Evolutionary conservation across 2,113 vertebrate species (phyloP).

Genomic region (Osmerus mordax): DNA sequence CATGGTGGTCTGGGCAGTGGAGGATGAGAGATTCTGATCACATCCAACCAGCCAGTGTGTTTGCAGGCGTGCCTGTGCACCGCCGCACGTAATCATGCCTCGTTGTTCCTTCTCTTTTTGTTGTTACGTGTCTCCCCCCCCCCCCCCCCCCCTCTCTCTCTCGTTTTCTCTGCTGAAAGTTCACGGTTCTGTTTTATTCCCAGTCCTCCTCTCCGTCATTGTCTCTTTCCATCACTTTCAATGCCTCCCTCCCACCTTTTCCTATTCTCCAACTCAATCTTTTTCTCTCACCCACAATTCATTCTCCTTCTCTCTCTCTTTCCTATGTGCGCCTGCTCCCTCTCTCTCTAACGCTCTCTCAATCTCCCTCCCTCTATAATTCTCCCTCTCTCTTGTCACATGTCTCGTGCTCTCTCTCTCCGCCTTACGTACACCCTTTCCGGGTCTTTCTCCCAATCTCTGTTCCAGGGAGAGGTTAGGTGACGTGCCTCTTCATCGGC

Average conservation of each 20-base stretch:
- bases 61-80: slow-evolving; percentile 12
- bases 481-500: slow-evolving; percentile 3
- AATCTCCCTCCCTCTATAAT: not conserved
- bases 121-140: not conserved
- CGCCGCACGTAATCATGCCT: slow-evolving; percentile 9
- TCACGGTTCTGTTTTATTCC: not conserved
- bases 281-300: not conserved
- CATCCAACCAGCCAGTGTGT: slow-evolving; percentile 11
- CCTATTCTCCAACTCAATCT: not conserved
- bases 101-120: not conserved
- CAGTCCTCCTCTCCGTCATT: not conserved
- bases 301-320: not conserved
- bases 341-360: not conserved
- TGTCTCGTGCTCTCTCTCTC: not conserved
- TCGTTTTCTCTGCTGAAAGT: not conserved
- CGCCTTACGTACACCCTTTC: not conserved
- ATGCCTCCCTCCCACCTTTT: not conserved
- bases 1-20: not conserved
- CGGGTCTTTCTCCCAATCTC: not conserved
- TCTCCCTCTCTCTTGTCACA: not conserved
- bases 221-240: not conserved
- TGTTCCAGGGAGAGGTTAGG: not conserved
- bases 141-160: not conserved
- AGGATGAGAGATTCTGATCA: slow-evolving; percentile 24
- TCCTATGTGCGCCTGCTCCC: not conserved